These are phyloP conservation scores for Icerya purchasi DNA, from an alignment of 2,888 invertebrate genomes.

Conservation along the genomic window DNA sequence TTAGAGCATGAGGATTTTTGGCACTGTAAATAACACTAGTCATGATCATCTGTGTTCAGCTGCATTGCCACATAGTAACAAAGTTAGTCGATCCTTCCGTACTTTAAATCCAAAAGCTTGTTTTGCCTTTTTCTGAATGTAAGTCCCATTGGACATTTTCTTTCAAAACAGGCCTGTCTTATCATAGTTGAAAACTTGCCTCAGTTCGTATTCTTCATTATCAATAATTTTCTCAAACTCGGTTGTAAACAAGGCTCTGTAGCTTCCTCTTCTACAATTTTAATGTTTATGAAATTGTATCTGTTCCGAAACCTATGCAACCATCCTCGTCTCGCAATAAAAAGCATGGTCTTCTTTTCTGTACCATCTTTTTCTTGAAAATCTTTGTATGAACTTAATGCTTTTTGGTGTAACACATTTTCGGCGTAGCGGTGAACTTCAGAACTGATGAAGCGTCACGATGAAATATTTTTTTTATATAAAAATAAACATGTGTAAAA, in stretches of 20 bases:
- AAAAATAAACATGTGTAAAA: too few species aligned
- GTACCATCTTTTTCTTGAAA: not conserved
- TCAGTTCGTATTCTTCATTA: not conserved
- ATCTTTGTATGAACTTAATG: not conserved
- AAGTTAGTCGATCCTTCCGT: not conserved
- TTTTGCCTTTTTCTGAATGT: not conserved
- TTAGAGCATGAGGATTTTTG: not conserved
- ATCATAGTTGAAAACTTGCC: not conserved
- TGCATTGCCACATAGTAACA: not conserved
- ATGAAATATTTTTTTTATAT: too few species aligned
- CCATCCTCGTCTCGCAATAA: too few species aligned
- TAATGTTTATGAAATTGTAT: not conserved
- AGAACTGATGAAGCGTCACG: too few species aligned
- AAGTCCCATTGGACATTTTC: not conserved
- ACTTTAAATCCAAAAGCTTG: not conserved
- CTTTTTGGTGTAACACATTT: not conserved
- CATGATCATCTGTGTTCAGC: not conserved
- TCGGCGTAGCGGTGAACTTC: too few species aligned
- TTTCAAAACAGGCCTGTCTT: not conserved
- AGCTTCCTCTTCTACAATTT: not conserved
- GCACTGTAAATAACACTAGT: not conserved
- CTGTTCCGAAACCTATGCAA: not conserved
- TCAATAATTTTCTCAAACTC: not conserved
- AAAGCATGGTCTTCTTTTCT: not conserved
- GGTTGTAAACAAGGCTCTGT: too few species aligned